These are phyloP conservation scores for Cavia porcellus DNA, from an alignment of 2,113 vertebrate genomes.

Conservation along the genomic window DNA sequence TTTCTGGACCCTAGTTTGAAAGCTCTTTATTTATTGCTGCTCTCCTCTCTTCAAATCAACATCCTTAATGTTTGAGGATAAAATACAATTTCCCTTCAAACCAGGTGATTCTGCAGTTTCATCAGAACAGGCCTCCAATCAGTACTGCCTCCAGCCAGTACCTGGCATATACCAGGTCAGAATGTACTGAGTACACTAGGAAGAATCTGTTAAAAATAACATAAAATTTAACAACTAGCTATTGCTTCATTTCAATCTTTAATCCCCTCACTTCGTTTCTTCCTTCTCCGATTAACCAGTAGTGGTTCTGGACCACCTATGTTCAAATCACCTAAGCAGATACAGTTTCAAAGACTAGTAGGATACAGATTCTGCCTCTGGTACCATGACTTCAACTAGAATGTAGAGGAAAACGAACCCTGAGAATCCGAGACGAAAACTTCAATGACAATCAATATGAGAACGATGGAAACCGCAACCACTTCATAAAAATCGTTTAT, in stretches of 20 bases:
- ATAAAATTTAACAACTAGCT: conserved; percentile 12
- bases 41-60: background rate
- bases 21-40: background rate
- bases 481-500: background rate
- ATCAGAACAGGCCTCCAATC: background rate
- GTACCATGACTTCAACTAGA: background rate
- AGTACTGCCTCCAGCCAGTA: background rate
- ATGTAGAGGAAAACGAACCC: background rate
- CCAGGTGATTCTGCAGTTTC: background rate
- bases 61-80: background rate
- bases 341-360: background rate
- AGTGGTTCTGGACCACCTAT: background rate
- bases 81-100: background rate
- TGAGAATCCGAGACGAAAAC: background rate
- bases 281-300: background rate
- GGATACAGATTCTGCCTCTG: background rate
- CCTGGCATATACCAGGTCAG: background rate
- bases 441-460: background rate
- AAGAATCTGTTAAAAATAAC: conserved; percentile 10
- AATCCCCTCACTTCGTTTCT: background rate
- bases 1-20: background rate
- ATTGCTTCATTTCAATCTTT: background rate
- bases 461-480: background rate
- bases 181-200: background rate
- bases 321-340: background rate